Percentiles rank a stretch among this genome's conserved stretches.
Conservation (phyloP, 2,113 vertebrate genomes). For the Pionites leucogaster region DNA sequence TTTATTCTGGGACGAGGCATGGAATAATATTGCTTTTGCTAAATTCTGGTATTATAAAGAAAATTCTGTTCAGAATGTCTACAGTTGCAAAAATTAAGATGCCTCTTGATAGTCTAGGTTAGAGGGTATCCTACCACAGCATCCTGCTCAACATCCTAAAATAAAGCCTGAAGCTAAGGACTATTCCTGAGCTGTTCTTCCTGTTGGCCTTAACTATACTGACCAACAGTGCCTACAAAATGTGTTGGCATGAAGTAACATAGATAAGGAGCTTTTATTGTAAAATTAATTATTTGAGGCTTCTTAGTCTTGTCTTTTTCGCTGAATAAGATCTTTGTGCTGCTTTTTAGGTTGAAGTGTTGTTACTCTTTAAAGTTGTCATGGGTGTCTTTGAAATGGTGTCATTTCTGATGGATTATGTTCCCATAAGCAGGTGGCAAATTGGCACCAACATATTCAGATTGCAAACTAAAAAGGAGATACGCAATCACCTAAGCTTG, state of each 20-base stretch:
- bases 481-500: not conserved
- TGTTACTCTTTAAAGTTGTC: not conserved
- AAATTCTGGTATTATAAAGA: not conserved
- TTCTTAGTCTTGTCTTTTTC: not conserved
- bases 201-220: not conserved
- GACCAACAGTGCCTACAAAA: not conserved
- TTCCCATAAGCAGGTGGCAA: not conserved
- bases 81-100: not conserved
- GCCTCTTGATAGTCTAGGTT: not conserved
- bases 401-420: not conserved
- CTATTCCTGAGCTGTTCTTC: not conserved
- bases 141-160: not conserved
- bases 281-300: slow-evolving; percentile 14
- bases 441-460: not conserved
- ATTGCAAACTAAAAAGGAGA: not conserved
- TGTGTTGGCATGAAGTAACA: not conserved
- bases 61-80: not conserved
- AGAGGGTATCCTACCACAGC: not conserved
- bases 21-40: not conserved
- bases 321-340: not conserved
- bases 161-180: not conserved
- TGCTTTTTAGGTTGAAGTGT: not conserved
- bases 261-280: not conserved
- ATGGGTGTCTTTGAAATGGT: not conserved
- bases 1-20: not conserved